Evolutionary conservation across 2,888 invertebrate genomes (phyloP).

Genomic region (Trachelus stipa): DNA sequence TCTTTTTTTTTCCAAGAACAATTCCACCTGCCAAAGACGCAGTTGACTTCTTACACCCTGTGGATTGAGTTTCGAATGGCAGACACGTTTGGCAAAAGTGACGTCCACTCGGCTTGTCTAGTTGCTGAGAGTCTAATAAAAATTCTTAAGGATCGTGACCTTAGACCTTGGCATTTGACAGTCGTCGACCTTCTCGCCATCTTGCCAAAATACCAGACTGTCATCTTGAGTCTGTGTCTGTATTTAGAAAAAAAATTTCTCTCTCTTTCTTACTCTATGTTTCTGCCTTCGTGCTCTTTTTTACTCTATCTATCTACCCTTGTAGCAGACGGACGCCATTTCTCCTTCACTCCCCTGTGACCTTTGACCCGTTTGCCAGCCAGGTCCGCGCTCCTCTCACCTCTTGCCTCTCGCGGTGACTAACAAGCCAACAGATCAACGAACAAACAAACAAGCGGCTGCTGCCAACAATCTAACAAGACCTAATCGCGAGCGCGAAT

Average conservation of each 20-base stretch:
- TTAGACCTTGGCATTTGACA: not conserved
- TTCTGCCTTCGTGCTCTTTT: not conserved
- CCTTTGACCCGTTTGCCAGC: not conserved
- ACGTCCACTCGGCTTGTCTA: not conserved
- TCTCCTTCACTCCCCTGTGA: not conserved
- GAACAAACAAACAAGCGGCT: not conserved
- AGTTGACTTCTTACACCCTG: not conserved
- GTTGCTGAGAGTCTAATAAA: not conserved
- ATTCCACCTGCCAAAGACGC: not conserved
- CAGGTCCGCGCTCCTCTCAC: not conserved
- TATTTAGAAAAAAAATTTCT: not conserved
- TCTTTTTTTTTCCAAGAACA: not conserved
- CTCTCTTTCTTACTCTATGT: slow-evolving; percentile 39
- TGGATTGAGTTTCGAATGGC: not conserved
- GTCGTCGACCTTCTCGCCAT: not conserved
- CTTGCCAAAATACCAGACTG: not conserved
- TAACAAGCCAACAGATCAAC: not conserved
- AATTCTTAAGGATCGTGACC: not conserved
- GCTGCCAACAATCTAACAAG: not conserved
- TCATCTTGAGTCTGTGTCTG: not conserved
- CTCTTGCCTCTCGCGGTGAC: not conserved
- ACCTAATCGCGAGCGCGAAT: not conserved
- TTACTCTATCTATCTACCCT: not conserved
- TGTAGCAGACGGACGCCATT: not conserved
- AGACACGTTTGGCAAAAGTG: not conserved